phyloP scores from a whole-genome alignment of 2,113 vertebrate species.

The Scopus umbretta region DNA sequence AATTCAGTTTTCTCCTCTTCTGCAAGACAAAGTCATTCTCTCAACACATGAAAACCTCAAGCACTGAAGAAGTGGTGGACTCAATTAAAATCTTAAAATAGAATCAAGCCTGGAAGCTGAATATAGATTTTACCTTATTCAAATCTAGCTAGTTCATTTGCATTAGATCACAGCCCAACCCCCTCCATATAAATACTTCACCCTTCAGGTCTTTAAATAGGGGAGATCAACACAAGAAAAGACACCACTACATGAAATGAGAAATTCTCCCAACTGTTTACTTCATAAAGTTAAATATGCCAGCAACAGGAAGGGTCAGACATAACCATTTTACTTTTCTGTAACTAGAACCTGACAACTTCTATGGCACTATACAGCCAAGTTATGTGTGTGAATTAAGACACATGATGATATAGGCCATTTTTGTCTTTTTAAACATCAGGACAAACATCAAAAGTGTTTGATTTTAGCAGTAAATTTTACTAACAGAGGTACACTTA shows the following conservation, averaged over 20 bases:
- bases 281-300: not conserved
- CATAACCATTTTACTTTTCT: not conserved
- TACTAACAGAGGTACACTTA: not conserved
- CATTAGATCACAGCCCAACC: not conserved
- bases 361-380: fast-evolving
- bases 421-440: not conserved
- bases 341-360: not conserved
- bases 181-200: not conserved
- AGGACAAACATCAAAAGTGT: not conserved
- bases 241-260: not conserved
- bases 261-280: not conserved
- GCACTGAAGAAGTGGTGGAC: not conserved
- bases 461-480: not conserved
- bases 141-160: not conserved
- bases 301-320: not conserved
- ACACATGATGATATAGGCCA: not conserved
- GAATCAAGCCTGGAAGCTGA: not conserved
- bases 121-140: not conserved
- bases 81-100: constrained; percentile 27
- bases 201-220: not conserved
- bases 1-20: not conserved
- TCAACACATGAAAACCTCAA: not conserved
- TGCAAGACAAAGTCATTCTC: not conserved
- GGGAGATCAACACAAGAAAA: not conserved
- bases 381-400: fast-evolving